Conservation (phyloP, 2,113 vertebrate species). For the Stictonetta naevosa region DNA sequence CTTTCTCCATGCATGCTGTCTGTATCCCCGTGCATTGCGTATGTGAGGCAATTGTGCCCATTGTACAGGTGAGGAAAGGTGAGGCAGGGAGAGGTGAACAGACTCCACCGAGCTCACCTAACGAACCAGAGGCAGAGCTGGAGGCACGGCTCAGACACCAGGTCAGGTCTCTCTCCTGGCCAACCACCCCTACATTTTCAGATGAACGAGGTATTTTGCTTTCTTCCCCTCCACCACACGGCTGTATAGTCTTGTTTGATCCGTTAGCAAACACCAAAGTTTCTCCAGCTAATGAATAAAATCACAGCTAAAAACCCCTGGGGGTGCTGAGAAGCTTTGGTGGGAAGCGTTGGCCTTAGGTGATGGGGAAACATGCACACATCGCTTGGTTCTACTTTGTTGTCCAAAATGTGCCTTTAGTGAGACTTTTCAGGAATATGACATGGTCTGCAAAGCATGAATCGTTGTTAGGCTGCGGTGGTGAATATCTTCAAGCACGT, state of each 20-base stretch:
- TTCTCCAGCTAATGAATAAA: not conserved
- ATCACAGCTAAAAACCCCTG: not conserved
- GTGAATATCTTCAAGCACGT: not conserved
- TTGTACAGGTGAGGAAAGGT: not conserved
- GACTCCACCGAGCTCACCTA: not conserved
- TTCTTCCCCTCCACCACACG: not conserved
- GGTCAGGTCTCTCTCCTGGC: not conserved
- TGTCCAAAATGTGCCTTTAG: not conserved
- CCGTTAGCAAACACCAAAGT: not conserved
- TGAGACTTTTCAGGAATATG: not conserved
- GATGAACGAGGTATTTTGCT: not conserved
- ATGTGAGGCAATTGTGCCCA: rapidly evolving
- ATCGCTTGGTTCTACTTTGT: not conserved
- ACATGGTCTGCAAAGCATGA: not conserved
- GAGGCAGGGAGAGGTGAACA: not conserved
- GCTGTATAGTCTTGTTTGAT: not conserved
- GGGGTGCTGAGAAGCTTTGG: not conserved
- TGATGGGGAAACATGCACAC: rapidly evolving
- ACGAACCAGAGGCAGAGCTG: not conserved
- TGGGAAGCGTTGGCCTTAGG: not conserved
- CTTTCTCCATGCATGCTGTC: rapidly evolving
- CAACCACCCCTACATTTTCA: not conserved
- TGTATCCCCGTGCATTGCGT: rapidly evolving
- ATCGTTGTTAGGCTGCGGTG: not conserved
- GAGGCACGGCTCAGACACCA: not conserved